These are phyloP conservation scores for Enhydra lutris DNA, from an alignment of 2,113 vertebrate genomes.

Conservation along the genomic window DNA sequence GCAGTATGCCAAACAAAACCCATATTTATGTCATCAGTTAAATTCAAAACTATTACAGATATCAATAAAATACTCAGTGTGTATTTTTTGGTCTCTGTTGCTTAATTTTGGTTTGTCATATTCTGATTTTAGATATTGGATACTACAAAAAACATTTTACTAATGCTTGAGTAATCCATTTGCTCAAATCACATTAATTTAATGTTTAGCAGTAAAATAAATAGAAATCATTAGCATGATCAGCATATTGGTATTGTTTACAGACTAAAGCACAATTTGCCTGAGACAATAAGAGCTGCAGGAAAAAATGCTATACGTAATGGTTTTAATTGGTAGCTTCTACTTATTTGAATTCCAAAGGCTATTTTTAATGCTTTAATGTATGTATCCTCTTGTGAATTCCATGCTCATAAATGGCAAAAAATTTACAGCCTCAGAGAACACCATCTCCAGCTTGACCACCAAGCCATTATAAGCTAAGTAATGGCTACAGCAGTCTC, in stretches of 20 bases:
- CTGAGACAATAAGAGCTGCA: conserved; percentile 70
- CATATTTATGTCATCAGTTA: neutral
- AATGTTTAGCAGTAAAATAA: conserved; percentile 72
- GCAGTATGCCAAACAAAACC: neutral
- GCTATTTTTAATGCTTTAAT: conserved; percentile 69
- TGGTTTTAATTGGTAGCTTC: conserved; percentile 76
- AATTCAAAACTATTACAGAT: neutral
- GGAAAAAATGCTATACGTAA: conserved; percentile 72
- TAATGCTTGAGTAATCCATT: conserved; percentile 70
- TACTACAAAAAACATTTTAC: conserved; percentile 57
- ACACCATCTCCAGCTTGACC: neutral
- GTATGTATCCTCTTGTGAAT: conserved; percentile 60
- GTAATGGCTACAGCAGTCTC: neutral
- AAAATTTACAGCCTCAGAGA: conserved; percentile 52
- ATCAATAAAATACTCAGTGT: neutral
- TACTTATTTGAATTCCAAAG: conserved; percentile 60
- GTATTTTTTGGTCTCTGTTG: neutral
- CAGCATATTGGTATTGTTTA: conserved; percentile 67
- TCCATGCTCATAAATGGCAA: conserved; percentile 64
- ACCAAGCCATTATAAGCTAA: neutral
- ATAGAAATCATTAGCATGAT: conserved; percentile 73
- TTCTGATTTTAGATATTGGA: conserved; percentile 34
- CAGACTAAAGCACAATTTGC: conserved; percentile 62
- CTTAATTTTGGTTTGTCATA: neutral
- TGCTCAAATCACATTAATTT: conserved; percentile 71